These are phyloP conservation scores for Prolemur simus DNA, from an alignment of 2,113 vertebrate species.

Conservation along the genomic window DNA sequence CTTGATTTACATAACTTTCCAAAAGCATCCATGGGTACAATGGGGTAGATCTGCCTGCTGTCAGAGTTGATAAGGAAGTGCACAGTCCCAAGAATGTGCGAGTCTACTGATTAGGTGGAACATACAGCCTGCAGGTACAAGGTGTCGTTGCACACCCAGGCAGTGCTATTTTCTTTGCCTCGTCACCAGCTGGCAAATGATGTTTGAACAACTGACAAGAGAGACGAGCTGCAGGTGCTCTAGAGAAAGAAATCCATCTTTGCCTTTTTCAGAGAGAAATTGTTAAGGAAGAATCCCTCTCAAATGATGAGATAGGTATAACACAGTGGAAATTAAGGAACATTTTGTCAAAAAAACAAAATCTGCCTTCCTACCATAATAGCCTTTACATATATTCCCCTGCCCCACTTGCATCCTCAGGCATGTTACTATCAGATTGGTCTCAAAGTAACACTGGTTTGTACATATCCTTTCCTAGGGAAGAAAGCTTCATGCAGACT, in stretches of 20 bases:
- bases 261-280: background rate
- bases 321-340: background rate
- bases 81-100: too few relatives aligned
- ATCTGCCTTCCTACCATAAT: background rate
- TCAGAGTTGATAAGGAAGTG: background rate
- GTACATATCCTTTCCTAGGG: background rate
- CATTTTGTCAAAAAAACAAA: background rate
- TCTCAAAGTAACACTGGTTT: background rate
- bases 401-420: background rate
- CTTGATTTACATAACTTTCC: background rate
- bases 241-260: background rate
- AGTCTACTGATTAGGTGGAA: background rate
- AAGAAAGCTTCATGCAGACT: background rate
- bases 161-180: background rate
- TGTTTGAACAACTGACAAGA: background rate
- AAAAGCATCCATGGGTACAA: background rate
- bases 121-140: background rate
- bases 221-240: background rate
- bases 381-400: background rate
- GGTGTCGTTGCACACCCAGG: background rate
- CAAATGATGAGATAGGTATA: background rate
- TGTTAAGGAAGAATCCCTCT: background rate
- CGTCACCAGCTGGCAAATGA: background rate
- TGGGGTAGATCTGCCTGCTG: background rate
- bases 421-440: background rate